These are phyloP conservation scores for Sturmia bella DNA, from an alignment of 2,888 invertebrate species.

Conservation along the genomic window DNA sequence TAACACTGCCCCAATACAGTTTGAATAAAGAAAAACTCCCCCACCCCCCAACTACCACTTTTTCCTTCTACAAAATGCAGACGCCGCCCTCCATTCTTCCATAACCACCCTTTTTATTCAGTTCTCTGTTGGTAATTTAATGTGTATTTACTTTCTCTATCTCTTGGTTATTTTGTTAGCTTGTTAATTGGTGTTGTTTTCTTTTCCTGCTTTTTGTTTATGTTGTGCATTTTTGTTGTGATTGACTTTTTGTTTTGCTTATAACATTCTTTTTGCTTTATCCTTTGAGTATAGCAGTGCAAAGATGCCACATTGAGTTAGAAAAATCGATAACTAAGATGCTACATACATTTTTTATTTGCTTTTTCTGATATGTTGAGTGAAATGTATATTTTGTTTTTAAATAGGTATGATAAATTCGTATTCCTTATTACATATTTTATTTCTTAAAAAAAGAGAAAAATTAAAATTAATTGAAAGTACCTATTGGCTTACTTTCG, in stretches of 20 bases:
- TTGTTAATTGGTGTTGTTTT: constrained; percentile 9
- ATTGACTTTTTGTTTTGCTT: constrained; percentile 37
- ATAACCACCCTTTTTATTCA: constrained; percentile 28
- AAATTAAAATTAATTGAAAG: too few relatives aligned
- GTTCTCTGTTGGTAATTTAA: constrained; percentile 11
- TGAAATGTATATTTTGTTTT: too few relatives aligned
- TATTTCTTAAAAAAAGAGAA: too few relatives aligned
- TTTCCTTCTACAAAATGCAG: constrained; percentile 12
- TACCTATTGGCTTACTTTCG: too few relatives aligned
- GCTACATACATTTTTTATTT: constrained; percentile 9
- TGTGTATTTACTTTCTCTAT: constrained; percentile 48
- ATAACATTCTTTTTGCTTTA: constrained; percentile 6
- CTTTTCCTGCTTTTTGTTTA: constrained; percentile 41
- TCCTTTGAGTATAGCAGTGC: neutral
- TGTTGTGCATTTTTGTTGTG: constrained; percentile 34
- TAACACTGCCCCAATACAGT: neutral
- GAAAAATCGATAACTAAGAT: constrained; percentile 38
- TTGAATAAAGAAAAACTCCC: constrained; percentile 2
- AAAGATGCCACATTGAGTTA: constrained; percentile 1
- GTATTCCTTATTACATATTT: too few relatives aligned
- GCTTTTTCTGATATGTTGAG: too few relatives aligned
- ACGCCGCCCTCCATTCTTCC: constrained; percentile 35
- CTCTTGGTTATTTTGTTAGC: neutral
- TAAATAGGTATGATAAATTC: too few relatives aligned
- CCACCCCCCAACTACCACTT: constrained; percentile 40